Evolutionary conservation across 2,113 vertebrate species (phyloP), one percentile per base, ranked within the genome.

Genomic region (Nymphicus hollandicus): DNA sequence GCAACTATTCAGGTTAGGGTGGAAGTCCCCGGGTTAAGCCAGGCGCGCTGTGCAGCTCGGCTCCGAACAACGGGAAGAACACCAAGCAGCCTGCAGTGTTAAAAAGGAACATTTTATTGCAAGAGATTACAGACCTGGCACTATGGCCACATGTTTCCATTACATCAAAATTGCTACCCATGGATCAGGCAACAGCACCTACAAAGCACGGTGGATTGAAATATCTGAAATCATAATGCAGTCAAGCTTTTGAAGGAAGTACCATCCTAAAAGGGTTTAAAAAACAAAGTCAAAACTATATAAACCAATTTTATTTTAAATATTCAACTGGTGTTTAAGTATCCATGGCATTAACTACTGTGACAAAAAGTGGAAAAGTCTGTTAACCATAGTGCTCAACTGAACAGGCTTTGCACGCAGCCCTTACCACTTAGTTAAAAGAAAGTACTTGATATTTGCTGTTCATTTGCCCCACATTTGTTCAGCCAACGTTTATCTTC

Each of bases 41-140:
- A 63, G 11, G 25, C 1, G 0, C 2, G n/a, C 63, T 1, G 2
- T 4, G n/a, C 58, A 69, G 71, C 68, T 86, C 82, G 23, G 24
- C 43, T 37, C 33, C 0, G 0, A 70, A 37, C 69, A 31, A 53
- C 2, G 18, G 65, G 41, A 95, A 96, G 76, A 95, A 92, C 29
- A 71, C 69, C 65, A 94, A 44, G 76, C 52, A 92, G 93, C 81
- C 90, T 95, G 86, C 16, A 6, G 83, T 81, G 86, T 96, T 94
- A 95, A 77, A 96, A 94, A 96, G 82, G 65, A 97, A 94, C 52
- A 88, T 90, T 96, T 97, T 95, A 97, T 97, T 96, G 95, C 95
- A 96, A 88, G 92, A 94, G 65, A 81, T 96, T 96, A 96, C 96
- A 97, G 93, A 96, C 56, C 56, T 20, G 90, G 95, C 96, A 37